Percentiles rank a stretch among this genome's conserved stretches.
Evolutionary conservation across 2,113 vertebrate species (phyloP).

Genomic region (Gavia stellata): DNA sequence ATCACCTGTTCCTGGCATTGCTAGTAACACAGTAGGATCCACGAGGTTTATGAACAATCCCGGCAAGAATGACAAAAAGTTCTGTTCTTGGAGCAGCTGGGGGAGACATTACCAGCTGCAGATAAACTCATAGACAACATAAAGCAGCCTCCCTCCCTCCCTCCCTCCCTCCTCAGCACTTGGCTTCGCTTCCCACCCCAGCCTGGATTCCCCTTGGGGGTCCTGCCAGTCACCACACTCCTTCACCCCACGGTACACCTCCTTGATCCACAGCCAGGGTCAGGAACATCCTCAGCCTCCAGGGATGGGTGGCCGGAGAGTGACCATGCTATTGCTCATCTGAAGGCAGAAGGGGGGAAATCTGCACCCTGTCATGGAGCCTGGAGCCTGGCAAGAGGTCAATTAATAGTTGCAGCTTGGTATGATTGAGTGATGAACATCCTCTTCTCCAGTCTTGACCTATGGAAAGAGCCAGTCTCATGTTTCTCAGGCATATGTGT

Average conservation of each 20-base stretch:
- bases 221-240: background rate
- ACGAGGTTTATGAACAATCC: rapidly evolving
- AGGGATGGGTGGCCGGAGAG: no score
- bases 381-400: background rate
- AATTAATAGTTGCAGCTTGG: background rate
- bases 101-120: background rate
- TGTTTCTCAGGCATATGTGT: background rate
- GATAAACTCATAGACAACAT: background rate
- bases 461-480: background rate
- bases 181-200: background rate
- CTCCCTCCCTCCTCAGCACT: background rate
- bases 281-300: background rate
- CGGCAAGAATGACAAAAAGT: background rate
- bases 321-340: background rate
- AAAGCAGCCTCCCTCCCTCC: background rate
- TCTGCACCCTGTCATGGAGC: background rate
- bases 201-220: background rate
- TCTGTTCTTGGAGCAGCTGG: background rate
- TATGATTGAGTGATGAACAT: background rate
- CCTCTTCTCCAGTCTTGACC: background rate
- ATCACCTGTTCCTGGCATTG: background rate
- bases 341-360: background rate
- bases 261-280: rapidly evolving
- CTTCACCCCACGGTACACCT: background rate
- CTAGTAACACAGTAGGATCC: background rate